Evolutionary conservation across 1,140 invertebrate genomes (phyloP).

Genomic region (Cardiocondyla obscurior): DNA sequence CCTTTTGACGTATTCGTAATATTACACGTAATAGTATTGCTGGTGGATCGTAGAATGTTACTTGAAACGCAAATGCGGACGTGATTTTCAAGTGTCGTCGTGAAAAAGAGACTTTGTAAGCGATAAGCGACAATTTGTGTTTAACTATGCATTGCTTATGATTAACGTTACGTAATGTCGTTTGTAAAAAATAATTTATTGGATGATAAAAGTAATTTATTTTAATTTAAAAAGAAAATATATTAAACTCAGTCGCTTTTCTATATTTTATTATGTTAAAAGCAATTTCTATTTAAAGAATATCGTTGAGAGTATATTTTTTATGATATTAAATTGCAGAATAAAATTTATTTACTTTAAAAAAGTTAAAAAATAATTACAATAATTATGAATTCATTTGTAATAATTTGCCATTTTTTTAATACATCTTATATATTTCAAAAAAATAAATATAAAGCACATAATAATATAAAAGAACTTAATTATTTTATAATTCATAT

Average conservation of each 20-base stretch:
- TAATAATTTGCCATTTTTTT: neutral
- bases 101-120: conserved; percentile 15
- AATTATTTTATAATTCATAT: neutral
- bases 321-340: neutral
- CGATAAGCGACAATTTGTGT: conserved; percentile 10
- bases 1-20: neutral
- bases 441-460: neutral
- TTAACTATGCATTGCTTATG: neutral
- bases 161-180: neutral
- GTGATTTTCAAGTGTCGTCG: neutral
- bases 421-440: neutral
- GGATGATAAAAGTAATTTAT: neutral
- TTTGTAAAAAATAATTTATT: neutral
- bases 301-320: neutral
- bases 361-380: too few relatives aligned
- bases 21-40: conserved; percentile 2
- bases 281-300: neutral
- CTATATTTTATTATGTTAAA: neutral
- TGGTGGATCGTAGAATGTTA: conserved; percentile 4
- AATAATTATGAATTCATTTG: neutral
- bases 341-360: neutral
- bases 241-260: neutral
- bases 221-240: neutral
- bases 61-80: neutral
- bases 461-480: neutral